Evolutionary conservation across 2,113 vertebrate species (phyloP).

Genomic region (Enhydra lutris): DNA sequence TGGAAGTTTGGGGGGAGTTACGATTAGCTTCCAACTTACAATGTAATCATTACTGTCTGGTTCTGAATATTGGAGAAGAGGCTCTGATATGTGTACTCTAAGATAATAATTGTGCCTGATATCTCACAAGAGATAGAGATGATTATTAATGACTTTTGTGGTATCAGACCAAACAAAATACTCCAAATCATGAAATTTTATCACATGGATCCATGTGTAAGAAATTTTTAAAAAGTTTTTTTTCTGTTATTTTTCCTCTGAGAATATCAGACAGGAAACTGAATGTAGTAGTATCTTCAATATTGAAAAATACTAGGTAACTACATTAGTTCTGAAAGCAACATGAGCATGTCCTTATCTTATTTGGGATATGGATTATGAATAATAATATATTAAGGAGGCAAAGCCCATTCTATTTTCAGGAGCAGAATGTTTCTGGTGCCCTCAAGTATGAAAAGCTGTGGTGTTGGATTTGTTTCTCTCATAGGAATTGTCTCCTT

Average conservation of each 20-base stretch:
- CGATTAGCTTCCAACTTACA: background rate
- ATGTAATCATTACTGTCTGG: background rate
- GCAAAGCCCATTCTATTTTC: background rate
- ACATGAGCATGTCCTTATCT: conserved; percentile 2
- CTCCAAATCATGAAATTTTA: conserved; percentile 38
- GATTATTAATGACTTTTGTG: conserved; percentile 21
- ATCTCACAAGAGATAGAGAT: background rate
- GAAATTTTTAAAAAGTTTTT: background rate
- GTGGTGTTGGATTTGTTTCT: background rate
- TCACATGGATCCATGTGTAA: background rate
- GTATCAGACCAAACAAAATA: conserved; percentile 17
- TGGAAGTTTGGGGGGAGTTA: background rate
- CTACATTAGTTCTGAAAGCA: conserved; percentile 18
- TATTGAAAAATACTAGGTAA: background rate
- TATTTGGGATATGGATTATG: background rate
- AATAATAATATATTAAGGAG: conserved; percentile 5
- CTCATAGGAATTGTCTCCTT: background rate
- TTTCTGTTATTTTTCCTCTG: conserved; percentile 28
- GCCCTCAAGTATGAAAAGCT: background rate
- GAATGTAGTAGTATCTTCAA: conserved; percentile 10
- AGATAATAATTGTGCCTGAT: background rate
- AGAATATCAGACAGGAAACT: conserved; percentile 54
- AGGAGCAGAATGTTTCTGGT: background rate
- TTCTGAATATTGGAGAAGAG: conserved; percentile 21
- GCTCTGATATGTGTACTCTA: background rate